These are phyloP conservation scores for Phymastichus coffea DNA, from an alignment of 1,140 invertebrate genomes.

Conservation along the genomic window DNA sequence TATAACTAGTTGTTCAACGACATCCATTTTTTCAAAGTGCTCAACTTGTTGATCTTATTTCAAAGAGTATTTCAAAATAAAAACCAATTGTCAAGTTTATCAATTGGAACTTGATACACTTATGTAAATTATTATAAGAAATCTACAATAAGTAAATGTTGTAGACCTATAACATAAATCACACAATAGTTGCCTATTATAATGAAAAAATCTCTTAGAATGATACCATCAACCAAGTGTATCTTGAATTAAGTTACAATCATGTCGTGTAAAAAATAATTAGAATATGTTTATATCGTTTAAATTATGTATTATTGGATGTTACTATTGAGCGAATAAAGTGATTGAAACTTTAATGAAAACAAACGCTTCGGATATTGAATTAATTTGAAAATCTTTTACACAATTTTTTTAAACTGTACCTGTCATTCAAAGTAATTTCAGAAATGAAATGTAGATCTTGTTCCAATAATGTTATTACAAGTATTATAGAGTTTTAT, in stretches of 20 bases:
- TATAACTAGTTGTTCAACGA: constrained; percentile 18
- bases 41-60: constrained; percentile 26
- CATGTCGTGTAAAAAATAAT: constrained; percentile 55
- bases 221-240: constrained; percentile 52
- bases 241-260: constrained; percentile 49
- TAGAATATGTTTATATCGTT: constrained; percentile 52
- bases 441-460: too few relatives aligned
- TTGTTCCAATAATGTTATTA: too few relatives aligned
- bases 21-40: constrained; percentile 13
- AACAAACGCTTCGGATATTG: too few relatives aligned
- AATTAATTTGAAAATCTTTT: too few relatives aligned
- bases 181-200: constrained; percentile 55
- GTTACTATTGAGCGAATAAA: constrained; percentile 58
- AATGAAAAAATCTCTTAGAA: constrained; percentile 49
- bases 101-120: constrained; percentile 33
- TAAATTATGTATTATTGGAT: constrained; percentile 59
- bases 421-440: too few relatives aligned
- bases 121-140: constrained; percentile 48
- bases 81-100: neutral
- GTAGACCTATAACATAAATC: constrained; percentile 54
- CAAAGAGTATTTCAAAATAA: constrained; percentile 8
- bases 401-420: too few relatives aligned
- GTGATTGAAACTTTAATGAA: constrained; percentile 52
- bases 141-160: constrained; percentile 47
- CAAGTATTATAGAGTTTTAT: too few relatives aligned